These are phyloP conservation scores for Helostoma temminkii DNA, from an alignment of 2,797 vertebrate species.

Conservation along the genomic window DNA sequence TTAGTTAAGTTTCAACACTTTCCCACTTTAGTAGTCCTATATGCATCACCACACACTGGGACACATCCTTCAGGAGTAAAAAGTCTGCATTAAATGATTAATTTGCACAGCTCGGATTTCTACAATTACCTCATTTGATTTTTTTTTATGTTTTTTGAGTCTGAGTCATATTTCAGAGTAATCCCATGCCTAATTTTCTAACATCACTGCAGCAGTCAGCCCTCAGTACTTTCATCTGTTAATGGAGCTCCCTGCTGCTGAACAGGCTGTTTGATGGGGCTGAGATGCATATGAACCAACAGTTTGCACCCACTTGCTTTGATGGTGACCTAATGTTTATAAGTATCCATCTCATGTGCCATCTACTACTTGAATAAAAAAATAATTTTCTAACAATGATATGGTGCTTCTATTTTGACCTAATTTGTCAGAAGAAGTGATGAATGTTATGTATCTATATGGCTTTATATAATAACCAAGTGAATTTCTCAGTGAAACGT, in stretches of 20 bases:
- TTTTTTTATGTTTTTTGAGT: background rate
- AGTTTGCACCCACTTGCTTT: background rate
- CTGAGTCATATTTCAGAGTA: conserved; percentile 41
- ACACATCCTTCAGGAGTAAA: background rate
- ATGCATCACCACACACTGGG: background rate
- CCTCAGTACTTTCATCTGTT: conserved; percentile 31
- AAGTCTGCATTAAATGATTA: conserved; percentile 10
- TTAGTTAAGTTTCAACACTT: background rate
- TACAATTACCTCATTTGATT: conserved; percentile 26
- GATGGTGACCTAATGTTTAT: conserved; percentile 16
- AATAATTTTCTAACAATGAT: background rate
- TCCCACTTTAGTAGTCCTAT: background rate
- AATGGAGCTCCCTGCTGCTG: conserved; percentile 49
- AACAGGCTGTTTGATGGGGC: background rate
- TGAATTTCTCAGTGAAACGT: background rate
- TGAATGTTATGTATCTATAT: background rate
- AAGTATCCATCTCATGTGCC: background rate
- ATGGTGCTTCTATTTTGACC: background rate
- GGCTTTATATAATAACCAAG: background rate
- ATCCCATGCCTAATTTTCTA: conserved; percentile 25
- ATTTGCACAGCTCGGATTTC: conserved; percentile 30
- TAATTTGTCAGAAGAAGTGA: background rate
- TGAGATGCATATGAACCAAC: conserved; percentile 31
- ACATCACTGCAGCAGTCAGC: conserved; percentile 42
- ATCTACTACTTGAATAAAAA: background rate